Conservation (phyloP, 2,797 vertebrate species). For the Iguana delicatissima region DNA sequence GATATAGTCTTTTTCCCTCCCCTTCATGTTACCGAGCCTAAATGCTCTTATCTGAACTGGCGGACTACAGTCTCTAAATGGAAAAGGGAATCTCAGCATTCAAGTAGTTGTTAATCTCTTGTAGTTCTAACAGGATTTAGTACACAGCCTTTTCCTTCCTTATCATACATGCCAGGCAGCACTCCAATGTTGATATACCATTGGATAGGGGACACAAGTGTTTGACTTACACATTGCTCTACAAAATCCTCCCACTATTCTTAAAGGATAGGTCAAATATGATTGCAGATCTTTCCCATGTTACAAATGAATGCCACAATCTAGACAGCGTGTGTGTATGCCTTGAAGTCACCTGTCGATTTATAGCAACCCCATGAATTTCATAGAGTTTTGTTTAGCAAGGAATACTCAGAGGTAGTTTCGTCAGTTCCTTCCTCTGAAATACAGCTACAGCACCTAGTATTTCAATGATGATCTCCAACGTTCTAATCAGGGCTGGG, state of each 20-base stretch:
- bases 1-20: not conserved
- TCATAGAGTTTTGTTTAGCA: too few relatives aligned
- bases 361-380: too few relatives aligned
- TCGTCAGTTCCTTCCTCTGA: too few relatives aligned
- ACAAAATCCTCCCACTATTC: not conserved
- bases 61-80: conserved; percentile 14
- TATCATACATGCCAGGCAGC: conserved; percentile 9
- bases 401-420: too few relatives aligned
- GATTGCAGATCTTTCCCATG: not conserved
- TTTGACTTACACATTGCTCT: not conserved
- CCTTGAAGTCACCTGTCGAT: too few relatives aligned
- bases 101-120: conserved; percentile 12
- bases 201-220: conserved; percentile 24
- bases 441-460: too few relatives aligned
- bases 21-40: conserved; percentile 23
- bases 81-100: conserved; percentile 6
- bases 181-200: not conserved
- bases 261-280: not conserved
- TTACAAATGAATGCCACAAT: not conserved
- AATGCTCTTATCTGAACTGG: conserved; percentile 36
- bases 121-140: not conserved
- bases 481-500: too few relatives aligned
- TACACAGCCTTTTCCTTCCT: conserved; percentile 17
- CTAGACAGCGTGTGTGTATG: too few relatives aligned
- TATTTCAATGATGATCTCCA: too few relatives aligned